These are phyloP conservation scores for Notocelia uddmanniana DNA, from an alignment of 2,888 invertebrate genomes.

Conservation along the genomic window DNA sequence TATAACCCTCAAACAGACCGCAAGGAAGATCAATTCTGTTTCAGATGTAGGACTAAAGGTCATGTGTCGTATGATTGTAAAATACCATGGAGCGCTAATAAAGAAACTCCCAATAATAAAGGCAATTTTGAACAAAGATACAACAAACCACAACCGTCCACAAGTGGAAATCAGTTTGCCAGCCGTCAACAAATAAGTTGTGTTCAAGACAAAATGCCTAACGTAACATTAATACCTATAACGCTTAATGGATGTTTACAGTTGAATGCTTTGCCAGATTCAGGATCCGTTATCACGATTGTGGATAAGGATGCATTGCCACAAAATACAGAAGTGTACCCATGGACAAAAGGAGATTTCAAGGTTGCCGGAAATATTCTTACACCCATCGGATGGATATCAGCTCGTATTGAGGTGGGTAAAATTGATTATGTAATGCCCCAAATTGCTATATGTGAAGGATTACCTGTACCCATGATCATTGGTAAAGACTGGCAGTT, in stretches of 20 bases:
- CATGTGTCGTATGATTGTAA: constrained; percentile 24
- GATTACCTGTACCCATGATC: no score
- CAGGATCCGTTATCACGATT: constrained; percentile 15
- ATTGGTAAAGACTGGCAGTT: constrained; percentile 31
- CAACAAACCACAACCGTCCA: no score
- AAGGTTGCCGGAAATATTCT: constrained; percentile 14
- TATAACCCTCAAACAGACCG: constrained; percentile 5
- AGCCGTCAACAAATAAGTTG: no score
- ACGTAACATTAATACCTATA: no score
- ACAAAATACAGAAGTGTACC: constrained; percentile 5
- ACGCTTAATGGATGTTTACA: not conserved
- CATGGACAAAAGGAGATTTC: constrained; percentile 16
- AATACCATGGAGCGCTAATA: not conserved
- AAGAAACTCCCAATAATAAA: not conserved
- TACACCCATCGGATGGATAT: constrained; percentile 22
- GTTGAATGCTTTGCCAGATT: constrained; percentile 18
- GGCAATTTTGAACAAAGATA: no score
- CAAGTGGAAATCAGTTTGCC: no score
- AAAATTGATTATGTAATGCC: constrained; percentile 15
- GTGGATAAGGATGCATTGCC: constrained; percentile 11
- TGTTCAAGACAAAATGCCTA: no score
- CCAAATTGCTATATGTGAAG: constrained; percentile 5
- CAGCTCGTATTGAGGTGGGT: constrained; percentile 12
- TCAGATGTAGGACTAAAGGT: constrained; percentile 8
- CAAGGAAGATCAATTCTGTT: constrained; percentile 23